These are phyloP conservation scores for Sarcoramphus papa DNA, from an alignment of 2,797 vertebrate species.

Conservation along the genomic window DNA sequence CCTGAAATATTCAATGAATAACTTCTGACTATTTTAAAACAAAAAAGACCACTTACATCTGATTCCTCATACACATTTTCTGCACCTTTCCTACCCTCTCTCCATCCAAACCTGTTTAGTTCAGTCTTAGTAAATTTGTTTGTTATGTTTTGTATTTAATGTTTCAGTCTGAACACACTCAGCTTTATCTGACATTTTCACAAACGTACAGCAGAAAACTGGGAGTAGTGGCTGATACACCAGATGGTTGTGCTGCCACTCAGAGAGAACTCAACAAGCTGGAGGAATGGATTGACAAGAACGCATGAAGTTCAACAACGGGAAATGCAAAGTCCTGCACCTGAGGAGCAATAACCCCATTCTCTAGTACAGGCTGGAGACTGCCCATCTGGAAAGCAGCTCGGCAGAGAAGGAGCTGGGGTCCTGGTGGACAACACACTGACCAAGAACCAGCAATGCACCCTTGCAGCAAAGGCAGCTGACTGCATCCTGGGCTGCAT, in stretches of 20 bases:
- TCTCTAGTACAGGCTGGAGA: background rate
- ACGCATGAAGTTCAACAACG: background rate
- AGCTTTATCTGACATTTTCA: background rate
- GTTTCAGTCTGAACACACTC: background rate
- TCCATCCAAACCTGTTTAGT: background rate
- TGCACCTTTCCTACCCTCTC: background rate
- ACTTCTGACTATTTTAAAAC: background rate
- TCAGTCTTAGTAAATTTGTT: background rate
- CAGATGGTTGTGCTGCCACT: background rate
- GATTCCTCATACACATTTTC: background rate
- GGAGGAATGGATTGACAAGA: background rate
- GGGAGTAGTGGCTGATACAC: background rate
- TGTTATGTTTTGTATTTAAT: background rate
- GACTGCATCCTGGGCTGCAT: background rate
- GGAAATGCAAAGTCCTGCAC: background rate
- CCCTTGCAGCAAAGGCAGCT: background rate
- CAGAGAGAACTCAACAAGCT: background rate
- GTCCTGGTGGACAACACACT: background rate
- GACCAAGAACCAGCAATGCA: background rate
- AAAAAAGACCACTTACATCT: background rate
- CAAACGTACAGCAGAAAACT: background rate
- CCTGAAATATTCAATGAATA: conserved; percentile 75
- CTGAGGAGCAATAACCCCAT: background rate
- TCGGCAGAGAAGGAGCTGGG: background rate
- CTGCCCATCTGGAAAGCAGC: background rate